Evolutionary conservation across 2,113 vertebrate species (phyloP).

Genomic region (Eubucco bourcierii): DNA sequence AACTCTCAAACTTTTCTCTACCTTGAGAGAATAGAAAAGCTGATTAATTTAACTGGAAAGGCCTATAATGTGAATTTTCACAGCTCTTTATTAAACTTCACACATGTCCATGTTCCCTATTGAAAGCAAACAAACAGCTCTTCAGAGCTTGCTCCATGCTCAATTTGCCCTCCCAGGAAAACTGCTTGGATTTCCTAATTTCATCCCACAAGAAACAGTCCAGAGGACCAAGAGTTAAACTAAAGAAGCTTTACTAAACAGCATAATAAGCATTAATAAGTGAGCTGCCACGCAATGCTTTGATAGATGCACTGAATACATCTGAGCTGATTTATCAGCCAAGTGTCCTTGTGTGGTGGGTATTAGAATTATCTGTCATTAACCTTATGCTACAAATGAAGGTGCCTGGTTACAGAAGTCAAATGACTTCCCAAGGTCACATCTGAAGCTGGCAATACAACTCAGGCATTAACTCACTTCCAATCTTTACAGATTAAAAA

Average conservation of each 20-base stretch:
- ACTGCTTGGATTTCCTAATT: neutral
- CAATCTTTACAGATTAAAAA: neutral
- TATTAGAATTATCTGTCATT: slow-evolving; percentile 13
- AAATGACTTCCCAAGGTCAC: slow-evolving; percentile 18
- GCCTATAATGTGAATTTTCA: neutral
- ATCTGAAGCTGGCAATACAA: neutral
- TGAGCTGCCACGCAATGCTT: neutral
- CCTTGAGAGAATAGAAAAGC: neutral
- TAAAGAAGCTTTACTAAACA: neutral
- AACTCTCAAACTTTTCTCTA: neutral
- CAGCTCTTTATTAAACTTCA: neutral
- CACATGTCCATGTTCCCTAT: neutral
- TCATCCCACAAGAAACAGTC: neutral
- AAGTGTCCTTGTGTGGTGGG: neutral
- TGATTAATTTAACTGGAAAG: neutral
- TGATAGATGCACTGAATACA: neutral
- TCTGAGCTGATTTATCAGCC: neutral
- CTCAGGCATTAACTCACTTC: neutral
- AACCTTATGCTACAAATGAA: neutral
- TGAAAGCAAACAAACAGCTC: neutral
- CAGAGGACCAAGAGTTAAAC: neutral
- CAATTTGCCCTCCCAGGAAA: neutral
- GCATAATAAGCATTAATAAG: neutral
- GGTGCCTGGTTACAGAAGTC: neutral
- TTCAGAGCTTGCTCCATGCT: neutral